Percentiles rank a stretch among this genome's conserved stretches.
Conservation (phyloP, 2,797 vertebrate species). For the Platyrinchus mystaceus region DNA sequence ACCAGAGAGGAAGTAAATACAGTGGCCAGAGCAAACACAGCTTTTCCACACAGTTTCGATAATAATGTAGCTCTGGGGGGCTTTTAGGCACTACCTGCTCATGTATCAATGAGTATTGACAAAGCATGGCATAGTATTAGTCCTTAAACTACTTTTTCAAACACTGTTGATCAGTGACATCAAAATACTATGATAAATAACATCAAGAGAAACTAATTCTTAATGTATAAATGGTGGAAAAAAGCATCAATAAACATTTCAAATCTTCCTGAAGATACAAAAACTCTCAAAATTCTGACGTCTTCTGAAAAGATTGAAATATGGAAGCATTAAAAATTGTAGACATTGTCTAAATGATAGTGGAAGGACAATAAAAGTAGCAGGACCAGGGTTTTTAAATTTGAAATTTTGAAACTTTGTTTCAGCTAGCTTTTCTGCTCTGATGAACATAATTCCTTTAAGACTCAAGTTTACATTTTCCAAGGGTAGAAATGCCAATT, state of each 20-base stretch:
- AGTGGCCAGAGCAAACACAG: neutral
- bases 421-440: neutral
- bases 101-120: neutral
- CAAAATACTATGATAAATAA: neutral
- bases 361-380: neutral
- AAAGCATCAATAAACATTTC: neutral
- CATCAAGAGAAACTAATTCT: neutral
- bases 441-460: neutral
- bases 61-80: neutral
- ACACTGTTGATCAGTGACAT: neutral
- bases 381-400: neutral
- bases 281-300: neutral
- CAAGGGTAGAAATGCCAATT: neutral
- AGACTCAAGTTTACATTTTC: neutral
- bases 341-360: neutral
- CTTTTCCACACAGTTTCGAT: neutral
- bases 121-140: neutral
- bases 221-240: neutral
- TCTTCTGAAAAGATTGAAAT: neutral
- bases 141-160: conserved; percentile 7
- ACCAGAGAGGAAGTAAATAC: neutral
- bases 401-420: neutral
- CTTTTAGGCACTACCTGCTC: neutral
- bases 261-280: neutral
- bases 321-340: neutral